Conservation (phyloP, 2,888 invertebrate genomes). For the Hypomecis punctinalis region DNA sequence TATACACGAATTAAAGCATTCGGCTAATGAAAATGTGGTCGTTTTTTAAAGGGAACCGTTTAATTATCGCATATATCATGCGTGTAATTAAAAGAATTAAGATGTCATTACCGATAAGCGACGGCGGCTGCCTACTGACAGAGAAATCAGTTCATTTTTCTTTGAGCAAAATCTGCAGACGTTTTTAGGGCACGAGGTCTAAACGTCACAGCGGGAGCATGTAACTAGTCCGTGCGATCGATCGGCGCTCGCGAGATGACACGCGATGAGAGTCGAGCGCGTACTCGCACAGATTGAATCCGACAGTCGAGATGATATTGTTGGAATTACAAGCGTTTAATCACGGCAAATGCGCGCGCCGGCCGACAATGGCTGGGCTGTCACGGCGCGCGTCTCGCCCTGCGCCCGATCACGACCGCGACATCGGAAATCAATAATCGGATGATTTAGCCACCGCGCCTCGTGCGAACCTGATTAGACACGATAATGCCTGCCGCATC, state of each 20-base stretch:
- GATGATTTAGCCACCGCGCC: conserved; percentile 84
- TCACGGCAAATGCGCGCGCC: conserved; percentile 75
- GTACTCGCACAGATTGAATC: conserved; percentile 70
- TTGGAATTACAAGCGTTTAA: conserved; percentile 84
- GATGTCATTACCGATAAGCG: conserved; percentile 47
- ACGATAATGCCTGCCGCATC: conserved; percentile 79
- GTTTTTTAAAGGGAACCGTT: conserved; percentile 42
- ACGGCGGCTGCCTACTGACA: conserved; percentile 33
- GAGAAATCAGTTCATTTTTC: conserved; percentile 46
- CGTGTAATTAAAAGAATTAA: conserved; percentile 52
- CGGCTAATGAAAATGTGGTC: conserved; percentile 38
- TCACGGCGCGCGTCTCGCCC: conserved; percentile 77
- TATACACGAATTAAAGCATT: conserved; percentile 34
- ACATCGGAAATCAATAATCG: conserved; percentile 85
- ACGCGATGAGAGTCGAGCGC: conserved; percentile 59
- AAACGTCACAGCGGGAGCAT: conserved; percentile 55
- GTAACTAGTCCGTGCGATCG: conserved; percentile 52
- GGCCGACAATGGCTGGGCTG: conserved; percentile 78
- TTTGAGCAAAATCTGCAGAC: conserved; percentile 40
- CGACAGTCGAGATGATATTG: conserved; percentile 78
- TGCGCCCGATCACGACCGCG: conserved; percentile 83
- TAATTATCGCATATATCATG: conserved; percentile 50
- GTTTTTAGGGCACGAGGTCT: conserved; percentile 58
- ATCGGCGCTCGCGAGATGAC: conserved; percentile 56
- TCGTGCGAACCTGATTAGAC: conserved; percentile 85